phyloP scores from a whole-genome alignment of 2,888 invertebrate genomes.

The Pristionchus maxplancki region DNA sequence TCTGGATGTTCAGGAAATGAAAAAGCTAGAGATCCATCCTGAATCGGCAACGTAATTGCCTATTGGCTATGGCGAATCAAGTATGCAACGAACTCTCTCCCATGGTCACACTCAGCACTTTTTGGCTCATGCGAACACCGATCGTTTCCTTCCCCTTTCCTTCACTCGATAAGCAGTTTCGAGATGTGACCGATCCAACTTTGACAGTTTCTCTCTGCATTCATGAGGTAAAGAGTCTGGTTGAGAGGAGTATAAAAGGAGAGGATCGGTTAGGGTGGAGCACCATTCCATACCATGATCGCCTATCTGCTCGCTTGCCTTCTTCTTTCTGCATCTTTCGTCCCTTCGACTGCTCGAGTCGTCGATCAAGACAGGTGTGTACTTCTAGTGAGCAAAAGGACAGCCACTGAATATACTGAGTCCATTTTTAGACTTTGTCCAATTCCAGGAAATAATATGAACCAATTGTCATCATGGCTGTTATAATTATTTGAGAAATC shows the following conservation, averaged over 20 bases:
- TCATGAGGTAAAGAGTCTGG: constrained; percentile 19
- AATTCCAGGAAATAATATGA: too few species aligned
- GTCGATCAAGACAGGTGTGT: constrained; percentile 41
- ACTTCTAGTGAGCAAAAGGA: background rate
- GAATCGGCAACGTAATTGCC: background rate
- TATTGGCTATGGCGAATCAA: background rate
- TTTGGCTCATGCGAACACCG: background rate
- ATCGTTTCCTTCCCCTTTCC: background rate
- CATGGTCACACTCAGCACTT: background rate
- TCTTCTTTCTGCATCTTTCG: constrained; percentile 35
- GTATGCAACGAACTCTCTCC: background rate
- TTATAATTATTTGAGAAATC: background rate
- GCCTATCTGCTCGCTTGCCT: constrained; percentile 24
- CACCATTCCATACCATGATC: constrained; percentile 11
- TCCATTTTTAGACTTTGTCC: background rate
- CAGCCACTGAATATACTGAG: background rate
- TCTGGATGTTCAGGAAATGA: background rate
- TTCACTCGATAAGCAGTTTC: constrained; percentile 18
- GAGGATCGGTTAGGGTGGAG: background rate
- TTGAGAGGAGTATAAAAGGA: constrained; percentile 26
- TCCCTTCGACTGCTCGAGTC: background rate
- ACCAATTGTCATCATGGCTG: too few species aligned
- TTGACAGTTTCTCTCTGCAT: background rate
- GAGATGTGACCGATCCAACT: background rate
- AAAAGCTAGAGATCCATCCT: too few species aligned